Conservation (phyloP, 2,888 invertebrate genomes). For the Meteorus cinctellus region DNA sequence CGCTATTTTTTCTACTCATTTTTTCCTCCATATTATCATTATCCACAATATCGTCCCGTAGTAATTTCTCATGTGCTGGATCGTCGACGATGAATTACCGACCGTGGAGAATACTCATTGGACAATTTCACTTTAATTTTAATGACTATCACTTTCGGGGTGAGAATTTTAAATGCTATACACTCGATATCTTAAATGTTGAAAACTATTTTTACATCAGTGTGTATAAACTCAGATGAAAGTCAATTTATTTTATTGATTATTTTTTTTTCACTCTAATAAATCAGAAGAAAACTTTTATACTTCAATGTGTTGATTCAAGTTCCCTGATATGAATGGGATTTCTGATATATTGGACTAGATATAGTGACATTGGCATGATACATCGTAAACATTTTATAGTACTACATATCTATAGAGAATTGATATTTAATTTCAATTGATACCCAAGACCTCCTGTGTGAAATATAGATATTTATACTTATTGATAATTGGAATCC, state of each 20-base stretch:
- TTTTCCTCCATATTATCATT: neutral
- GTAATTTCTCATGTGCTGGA: conserved; percentile 21
- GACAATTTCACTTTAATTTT: conserved; percentile 16
- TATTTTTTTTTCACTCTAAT: neutral
- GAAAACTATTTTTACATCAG: neutral
- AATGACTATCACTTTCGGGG: conserved; percentile 12
- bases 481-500: conserved; percentile 37
- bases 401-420: neutral
- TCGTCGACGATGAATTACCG: conserved; percentile 20
- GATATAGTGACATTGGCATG: neutral
- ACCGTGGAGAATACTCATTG: conserved; percentile 14
- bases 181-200: conserved; percentile 16
- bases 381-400: neutral
- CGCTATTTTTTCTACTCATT: neutral
- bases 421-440: neutral
- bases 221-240: neutral
- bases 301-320: neutral
- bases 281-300: neutral
- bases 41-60: neutral
- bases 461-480: neutral
- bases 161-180: conserved; percentile 20
- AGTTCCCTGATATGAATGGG: neutral
- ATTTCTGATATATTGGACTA: neutral
- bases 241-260: conserved; percentile 1
- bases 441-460: neutral